Percentiles rank a stretch among this genome's conserved stretches.
Evolutionary conservation across 2,797 vertebrate genomes (phyloP).

Genomic region (Schizopygopsis malacanthus): DNA sequence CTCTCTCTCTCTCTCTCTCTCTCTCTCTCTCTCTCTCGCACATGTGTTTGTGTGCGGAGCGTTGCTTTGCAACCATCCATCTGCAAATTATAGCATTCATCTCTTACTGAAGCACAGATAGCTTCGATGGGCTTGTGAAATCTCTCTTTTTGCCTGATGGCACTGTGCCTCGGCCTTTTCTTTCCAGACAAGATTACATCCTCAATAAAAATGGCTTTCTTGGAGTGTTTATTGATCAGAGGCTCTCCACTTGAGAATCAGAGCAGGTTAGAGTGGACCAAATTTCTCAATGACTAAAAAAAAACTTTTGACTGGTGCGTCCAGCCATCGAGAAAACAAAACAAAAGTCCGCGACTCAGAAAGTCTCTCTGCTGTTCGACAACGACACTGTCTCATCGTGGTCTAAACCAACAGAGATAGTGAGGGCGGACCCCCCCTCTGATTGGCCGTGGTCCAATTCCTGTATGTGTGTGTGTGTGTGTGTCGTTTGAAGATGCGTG

Average conservation of each 20-base stretch:
- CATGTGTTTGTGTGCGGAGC: slow-evolving; percentile 23
- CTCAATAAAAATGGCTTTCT: slow-evolving; percentile 32
- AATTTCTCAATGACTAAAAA: too few relatives aligned
- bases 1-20: neutral
- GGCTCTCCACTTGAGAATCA: slow-evolving; percentile 24
- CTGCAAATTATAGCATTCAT: slow-evolving; percentile 49
- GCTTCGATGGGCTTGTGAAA: slow-evolving; percentile 46
- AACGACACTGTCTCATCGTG: too few relatives aligned
- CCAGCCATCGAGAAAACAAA: too few relatives aligned
- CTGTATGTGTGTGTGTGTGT: too few relatives aligned
- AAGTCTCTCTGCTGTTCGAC: too few relatives aligned
- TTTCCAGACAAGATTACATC: slow-evolving; percentile 23
- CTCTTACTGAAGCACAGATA: slow-evolving; percentile 43
- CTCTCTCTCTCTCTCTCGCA: neutral
- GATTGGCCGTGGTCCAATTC: too few relatives aligned
- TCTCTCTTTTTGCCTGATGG: slow-evolving; percentile 35
- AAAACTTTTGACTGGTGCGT: too few relatives aligned
- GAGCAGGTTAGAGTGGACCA: too few relatives aligned
- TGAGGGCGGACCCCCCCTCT: too few relatives aligned
- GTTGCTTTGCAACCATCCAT: slow-evolving; percentile 43
- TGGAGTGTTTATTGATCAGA: slow-evolving; percentile 31
- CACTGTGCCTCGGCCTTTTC: slow-evolving; percentile 22
- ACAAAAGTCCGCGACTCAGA: too few relatives aligned
- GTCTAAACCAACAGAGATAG: too few relatives aligned
- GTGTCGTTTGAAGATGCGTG: too few relatives aligned